A percentile compares a stretch with the other conserved stretches of the same genome.
Evolutionary conservation across 2,797 vertebrate genomes (phyloP).

Genomic region (Nyctibius grandis): DNA sequence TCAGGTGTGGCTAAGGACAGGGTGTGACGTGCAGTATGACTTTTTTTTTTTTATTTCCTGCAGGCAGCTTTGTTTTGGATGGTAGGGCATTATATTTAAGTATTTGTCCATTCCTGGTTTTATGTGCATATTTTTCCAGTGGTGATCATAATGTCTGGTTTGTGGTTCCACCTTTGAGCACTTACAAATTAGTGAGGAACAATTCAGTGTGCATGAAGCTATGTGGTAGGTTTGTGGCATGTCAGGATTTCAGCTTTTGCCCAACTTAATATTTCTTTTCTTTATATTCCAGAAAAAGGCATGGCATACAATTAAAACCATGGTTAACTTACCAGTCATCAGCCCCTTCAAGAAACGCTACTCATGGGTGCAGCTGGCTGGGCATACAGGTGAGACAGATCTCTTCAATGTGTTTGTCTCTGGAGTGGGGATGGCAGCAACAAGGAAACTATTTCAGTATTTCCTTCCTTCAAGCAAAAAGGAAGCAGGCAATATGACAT

Average conservation of each 20-base stretch:
- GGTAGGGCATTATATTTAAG: background rate
- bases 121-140: background rate
- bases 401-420: background rate
- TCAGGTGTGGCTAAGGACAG: background rate
- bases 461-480: background rate
- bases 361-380: conserved; percentile 95
- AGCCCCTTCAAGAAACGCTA: conserved; percentile 88
- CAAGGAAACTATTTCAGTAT: background rate
- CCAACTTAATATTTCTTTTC: conserved; percentile 7
- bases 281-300: conserved; percentile 80
- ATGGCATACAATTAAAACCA: conserved; percentile 94
- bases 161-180: background rate
- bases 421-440: background rate
- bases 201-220: background rate
- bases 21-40: background rate
- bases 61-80: background rate
- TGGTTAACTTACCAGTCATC: conserved; percentile 90
- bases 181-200: background rate
- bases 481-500: background rate
- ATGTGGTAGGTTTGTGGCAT: background rate
- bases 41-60: background rate
- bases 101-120: background rate
- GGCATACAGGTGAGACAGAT: conserved; percentile 87
- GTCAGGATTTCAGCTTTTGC: background rate
- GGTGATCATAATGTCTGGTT: background rate